A percentile compares a stretch with the other conserved stretches of the same genome.
Evolutionary conservation across 2,113 vertebrate genomes (phyloP).

Genomic region (Leiothrix lutea): DNA sequence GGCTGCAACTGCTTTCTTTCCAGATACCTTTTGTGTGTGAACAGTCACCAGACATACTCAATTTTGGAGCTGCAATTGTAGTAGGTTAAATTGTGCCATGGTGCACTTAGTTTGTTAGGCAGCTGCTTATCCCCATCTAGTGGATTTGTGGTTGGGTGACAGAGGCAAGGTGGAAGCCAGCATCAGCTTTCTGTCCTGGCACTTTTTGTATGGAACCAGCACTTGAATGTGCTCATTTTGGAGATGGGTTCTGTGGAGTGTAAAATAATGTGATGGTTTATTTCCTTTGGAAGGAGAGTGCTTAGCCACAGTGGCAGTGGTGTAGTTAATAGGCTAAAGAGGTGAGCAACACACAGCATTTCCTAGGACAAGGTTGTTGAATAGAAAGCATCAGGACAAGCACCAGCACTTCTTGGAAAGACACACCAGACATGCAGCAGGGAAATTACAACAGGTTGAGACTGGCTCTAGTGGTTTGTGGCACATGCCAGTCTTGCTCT

Average conservation of each 20-base stretch:
- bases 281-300: not conserved
- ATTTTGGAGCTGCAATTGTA: not conserved
- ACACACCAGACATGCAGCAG: not conserved
- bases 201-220: not conserved
- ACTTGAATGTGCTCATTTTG: not conserved
- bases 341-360: not conserved
- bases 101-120: not conserved
- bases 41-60: not conserved
- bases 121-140: not conserved
- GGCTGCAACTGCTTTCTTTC: not conserved
- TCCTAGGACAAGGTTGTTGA: not conserved
- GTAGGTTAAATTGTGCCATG: not conserved
- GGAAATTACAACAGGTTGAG: not conserved
- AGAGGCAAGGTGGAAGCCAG: not conserved
- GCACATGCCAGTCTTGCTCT: not conserved
- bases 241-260: not conserved
- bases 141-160: not conserved
- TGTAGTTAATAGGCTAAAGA: not conserved
- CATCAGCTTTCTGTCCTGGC: not conserved
- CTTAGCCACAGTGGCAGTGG: not conserved
- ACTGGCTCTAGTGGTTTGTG: not conserved
- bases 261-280: not conserved
- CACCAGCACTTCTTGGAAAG: not conserved
- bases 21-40: not conserved
- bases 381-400: not conserved